A percentile compares a stretch with the other conserved stretches of the same genome.
Evolutionary conservation across 2,888 invertebrate species (phyloP).

Genomic region (Nymphalis polychloros): DNA sequence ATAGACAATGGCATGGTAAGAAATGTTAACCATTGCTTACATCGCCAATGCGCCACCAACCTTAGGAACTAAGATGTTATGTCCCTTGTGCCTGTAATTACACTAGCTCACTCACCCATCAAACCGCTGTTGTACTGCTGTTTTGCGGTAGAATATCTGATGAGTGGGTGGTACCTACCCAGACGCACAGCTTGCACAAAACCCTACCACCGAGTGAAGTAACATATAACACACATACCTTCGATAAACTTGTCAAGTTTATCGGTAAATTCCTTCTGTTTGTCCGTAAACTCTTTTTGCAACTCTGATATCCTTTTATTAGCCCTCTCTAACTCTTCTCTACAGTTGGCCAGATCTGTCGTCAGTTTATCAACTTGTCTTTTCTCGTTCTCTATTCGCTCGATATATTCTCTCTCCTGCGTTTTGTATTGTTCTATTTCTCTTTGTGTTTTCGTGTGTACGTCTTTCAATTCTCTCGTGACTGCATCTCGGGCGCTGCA

Average conservation of each 20-base stretch:
- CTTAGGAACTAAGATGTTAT: too few species aligned
- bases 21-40: too few species aligned
- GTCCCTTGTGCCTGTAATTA: too few species aligned
- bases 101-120: too few species aligned
- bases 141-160: too few species aligned
- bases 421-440: conserved; percentile 64
- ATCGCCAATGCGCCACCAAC: too few species aligned
- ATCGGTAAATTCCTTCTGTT: conserved; percentile 75
- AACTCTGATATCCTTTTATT: conserved; percentile 81
- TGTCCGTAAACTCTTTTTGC: conserved; percentile 78
- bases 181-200: too few species aligned
- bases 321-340: conserved; percentile 78
- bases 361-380: conserved; percentile 77
- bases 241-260: conserved; percentile 59
- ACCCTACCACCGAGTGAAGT: too few species aligned
- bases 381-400: conserved; percentile 76
- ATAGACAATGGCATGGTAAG: too few species aligned
- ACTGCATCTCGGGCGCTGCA: conserved; percentile 83
- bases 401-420: conserved; percentile 71
- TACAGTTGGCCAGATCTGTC: conserved; percentile 70
- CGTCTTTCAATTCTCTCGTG: conserved; percentile 79
- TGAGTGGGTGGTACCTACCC: too few species aligned
- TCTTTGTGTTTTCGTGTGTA: conserved; percentile 67
- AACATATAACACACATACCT: conserved; percentile 27
- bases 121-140: too few species aligned